These are phyloP conservation scores for Verasper variegatus DNA, from an alignment of 2,113 vertebrate species.

Conservation along the genomic window DNA sequence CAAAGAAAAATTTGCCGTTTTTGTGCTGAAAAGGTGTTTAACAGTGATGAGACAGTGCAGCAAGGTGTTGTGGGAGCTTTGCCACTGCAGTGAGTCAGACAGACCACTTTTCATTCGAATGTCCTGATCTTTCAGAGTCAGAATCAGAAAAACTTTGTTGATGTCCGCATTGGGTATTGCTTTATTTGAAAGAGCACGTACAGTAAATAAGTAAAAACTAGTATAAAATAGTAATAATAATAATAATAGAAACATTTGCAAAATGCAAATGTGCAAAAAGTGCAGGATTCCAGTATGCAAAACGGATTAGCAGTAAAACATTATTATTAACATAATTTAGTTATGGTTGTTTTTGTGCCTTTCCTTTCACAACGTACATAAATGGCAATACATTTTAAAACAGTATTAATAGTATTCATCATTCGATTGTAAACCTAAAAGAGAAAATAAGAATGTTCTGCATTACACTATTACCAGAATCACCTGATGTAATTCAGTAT, in stretches of 20 bases:
- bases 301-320: background rate
- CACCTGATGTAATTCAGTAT: background rate
- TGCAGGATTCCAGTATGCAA: background rate
- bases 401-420: too few relatives aligned
- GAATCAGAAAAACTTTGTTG: background rate
- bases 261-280: too few relatives aligned
- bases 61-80: conserved; percentile 56
- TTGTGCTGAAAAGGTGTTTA: conserved; percentile 61
- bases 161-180: background rate
- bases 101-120: conserved; percentile 44
- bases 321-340: background rate
- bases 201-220: background rate
- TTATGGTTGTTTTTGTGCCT: too few relatives aligned
- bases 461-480: background rate
- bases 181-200: background rate
- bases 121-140: conserved; percentile 5
- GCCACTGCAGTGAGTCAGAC: conserved; percentile 42
- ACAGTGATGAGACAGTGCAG: conserved; percentile 59
- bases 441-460: background rate
- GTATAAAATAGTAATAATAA: background rate
- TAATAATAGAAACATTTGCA: background rate
- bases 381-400: too few relatives aligned
- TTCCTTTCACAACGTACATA: too few relatives aligned
- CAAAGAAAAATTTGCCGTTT: conserved; percentile 60
- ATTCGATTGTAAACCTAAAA: background rate